Base-by-base conservation (phyloP, 1,140 invertebrate species). In the Drosophila auraria region DNA sequence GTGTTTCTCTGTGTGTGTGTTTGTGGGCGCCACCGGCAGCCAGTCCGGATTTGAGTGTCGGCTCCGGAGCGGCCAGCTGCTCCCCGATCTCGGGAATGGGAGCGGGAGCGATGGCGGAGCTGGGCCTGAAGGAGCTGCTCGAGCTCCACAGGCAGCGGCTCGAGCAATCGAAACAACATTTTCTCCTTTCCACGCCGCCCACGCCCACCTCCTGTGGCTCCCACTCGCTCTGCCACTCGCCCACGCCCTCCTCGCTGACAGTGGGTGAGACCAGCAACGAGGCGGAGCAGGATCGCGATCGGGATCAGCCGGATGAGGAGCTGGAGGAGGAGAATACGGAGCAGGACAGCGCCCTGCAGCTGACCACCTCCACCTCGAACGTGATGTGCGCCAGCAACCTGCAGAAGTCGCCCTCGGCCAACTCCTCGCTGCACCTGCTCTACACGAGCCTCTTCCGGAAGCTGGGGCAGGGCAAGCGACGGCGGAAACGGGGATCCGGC, bases 161-260 rank as follows among this genome's bases (percentile, higher is more conserved):
- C 63, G 84, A 92, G 68, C 80, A 87, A 92, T 92, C 91, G 66
- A 92, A 92, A 91, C 87, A 92, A 91, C 86, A 87, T 87, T 92
- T 92, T 91, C 80, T 92, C 79, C 84, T 92, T 91, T 92, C 91
- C 82, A 80, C 91, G 73, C 87, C 91, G 63, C 80, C 91, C 64
- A 83, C 87, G 50, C 87, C 91, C 58, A 89, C 79, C 17, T 91
- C 91, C 51, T 83, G 83, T 44, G 80, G 87, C 74, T 92, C 91
- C 62, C 73, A 80, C 45, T 86, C 87, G 27, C 77, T 82, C 59
- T 90, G 87, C 49, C 79, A 82, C 56, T 89, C 91, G n/a, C 82
- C 87, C 40, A 86, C 91, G 53, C 80, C 84, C 30, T 83, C 78
- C 8, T 62, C 57, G 1, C 57, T 78, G 47, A 75, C 58, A 36